These are phyloP conservation scores for Varecia variegata DNA, from an alignment of 2,797 vertebrate genomes.

Conservation along the genomic window DNA sequence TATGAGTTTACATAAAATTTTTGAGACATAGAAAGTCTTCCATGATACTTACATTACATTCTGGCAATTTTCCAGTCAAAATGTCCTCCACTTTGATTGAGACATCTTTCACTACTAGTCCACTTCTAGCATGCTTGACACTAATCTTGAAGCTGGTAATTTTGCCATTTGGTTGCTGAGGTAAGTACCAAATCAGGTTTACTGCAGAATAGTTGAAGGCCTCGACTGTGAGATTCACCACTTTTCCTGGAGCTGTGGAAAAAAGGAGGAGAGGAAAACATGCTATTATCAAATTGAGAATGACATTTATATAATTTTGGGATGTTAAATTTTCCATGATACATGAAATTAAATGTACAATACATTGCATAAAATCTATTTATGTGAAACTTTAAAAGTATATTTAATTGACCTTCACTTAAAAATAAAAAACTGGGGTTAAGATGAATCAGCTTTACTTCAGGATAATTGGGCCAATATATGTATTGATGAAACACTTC, in stretches of 20 bases:
- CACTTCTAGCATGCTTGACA: slow-evolving; percentile 92
- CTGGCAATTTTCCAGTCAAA: slow-evolving; percentile 92
- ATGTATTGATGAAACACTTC: neutral
- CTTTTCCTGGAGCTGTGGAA: slow-evolving; percentile 93
- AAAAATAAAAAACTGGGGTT: neutral
- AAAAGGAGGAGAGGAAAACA: neutral
- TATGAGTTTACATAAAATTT: neutral
- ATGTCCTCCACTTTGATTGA: slow-evolving; percentile 94
- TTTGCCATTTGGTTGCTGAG: slow-evolving; percentile 95
- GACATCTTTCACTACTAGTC: slow-evolving; percentile 89
- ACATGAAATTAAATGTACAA: neutral
- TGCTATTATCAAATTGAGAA: neutral
- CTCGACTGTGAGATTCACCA: slow-evolving; percentile 95
- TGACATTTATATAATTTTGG: neutral
- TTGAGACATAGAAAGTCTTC: slow-evolving; percentile 2
- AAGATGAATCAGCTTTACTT: neutral
- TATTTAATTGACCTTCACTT: neutral
- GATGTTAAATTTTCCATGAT: neutral
- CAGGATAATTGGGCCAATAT: neutral
- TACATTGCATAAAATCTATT: neutral
- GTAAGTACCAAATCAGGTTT: slow-evolving; percentile 95
- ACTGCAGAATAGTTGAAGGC: slow-evolving; percentile 93
- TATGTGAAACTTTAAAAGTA: neutral
- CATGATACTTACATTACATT: slow-evolving; percentile 91
- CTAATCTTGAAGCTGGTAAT: slow-evolving; percentile 97